These are phyloP conservation scores for Tupaia tana DNA, from an alignment of 2,113 vertebrate species.

Conservation along the genomic window DNA sequence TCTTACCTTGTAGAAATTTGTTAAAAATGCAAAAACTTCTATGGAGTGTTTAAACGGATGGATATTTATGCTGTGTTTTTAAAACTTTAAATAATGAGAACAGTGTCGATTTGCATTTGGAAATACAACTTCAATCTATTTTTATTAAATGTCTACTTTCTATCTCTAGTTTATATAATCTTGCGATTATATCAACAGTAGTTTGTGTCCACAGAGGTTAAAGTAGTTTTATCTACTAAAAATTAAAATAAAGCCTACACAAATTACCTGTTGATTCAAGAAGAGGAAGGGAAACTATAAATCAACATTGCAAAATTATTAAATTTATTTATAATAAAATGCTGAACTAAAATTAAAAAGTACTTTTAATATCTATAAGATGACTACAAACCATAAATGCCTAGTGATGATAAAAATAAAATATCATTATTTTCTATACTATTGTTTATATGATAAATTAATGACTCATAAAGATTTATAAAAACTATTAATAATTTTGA, in stretches of 20 bases:
- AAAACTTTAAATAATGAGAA: slow-evolving; percentile 4
- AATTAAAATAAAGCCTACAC: neutral
- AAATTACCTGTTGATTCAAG: neutral
- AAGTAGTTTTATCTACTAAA: neutral
- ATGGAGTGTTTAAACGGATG: neutral
- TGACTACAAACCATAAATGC: slow-evolving; percentile 46
- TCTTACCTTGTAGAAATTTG: neutral
- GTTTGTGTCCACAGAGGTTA: neutral
- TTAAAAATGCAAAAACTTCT: neutral
- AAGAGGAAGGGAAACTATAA: neutral
- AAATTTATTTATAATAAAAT: slow-evolving; percentile 40
- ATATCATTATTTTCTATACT: neutral
- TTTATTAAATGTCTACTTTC: neutral
- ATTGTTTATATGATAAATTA: slow-evolving; percentile 12
- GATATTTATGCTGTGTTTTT: neutral
- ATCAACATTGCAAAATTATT: neutral
- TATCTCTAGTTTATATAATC: neutral
- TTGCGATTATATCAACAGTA: neutral
- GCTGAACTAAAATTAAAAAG: slow-evolving; percentile 40
- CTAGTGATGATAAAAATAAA: slow-evolving; percentile 37
- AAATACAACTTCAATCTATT: neutral
- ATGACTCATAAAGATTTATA: neutral
- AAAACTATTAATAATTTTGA: slow-evolving; percentile 3
- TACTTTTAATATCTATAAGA: neutral
- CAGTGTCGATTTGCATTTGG: slow-evolving; percentile 6